Evolutionary conservation across 2,888 invertebrate species (phyloP).

Genomic region (Acanthosepion lycidas): DNA sequence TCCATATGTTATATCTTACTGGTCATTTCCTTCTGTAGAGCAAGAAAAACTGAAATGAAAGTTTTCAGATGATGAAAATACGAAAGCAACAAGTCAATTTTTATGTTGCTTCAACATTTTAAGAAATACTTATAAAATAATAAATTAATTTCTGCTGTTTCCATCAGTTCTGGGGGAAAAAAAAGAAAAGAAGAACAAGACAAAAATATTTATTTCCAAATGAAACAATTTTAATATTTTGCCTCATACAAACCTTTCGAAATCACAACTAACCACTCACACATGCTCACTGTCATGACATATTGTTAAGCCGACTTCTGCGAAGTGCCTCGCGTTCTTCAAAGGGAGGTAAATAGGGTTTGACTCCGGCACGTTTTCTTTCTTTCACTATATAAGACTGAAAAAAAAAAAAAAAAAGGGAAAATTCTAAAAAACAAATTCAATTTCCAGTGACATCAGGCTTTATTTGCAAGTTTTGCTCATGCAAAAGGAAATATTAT

Average conservation of each 20-base stretch:
- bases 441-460: too few species aligned
- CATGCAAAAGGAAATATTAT: too few species aligned
- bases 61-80: too few species aligned
- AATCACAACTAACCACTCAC: background rate
- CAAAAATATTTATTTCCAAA: background rate
- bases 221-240: background rate
- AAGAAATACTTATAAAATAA: too few species aligned
- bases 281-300: background rate
- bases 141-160: background rate
- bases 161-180: background rate
- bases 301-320: background rate
- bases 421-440: too few species aligned
- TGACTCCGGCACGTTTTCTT: slow-evolving; percentile 80
- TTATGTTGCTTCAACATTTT: too few species aligned
- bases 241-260: background rate
- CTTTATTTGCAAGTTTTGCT: too few species aligned
- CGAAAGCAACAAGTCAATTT: too few species aligned
- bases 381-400: slow-evolving; percentile 73
- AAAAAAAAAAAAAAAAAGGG: slow-evolving; percentile 45
- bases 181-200: background rate
- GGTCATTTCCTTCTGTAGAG: too few species aligned
- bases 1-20: too few species aligned
- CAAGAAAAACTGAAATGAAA: too few species aligned
- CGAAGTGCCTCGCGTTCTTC: slow-evolving; percentile 80
- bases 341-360: slow-evolving; percentile 81